phyloP scores from a whole-genome alignment of 2,113 vertebrate genomes.

The Aldabrachelys gigantea region DNA sequence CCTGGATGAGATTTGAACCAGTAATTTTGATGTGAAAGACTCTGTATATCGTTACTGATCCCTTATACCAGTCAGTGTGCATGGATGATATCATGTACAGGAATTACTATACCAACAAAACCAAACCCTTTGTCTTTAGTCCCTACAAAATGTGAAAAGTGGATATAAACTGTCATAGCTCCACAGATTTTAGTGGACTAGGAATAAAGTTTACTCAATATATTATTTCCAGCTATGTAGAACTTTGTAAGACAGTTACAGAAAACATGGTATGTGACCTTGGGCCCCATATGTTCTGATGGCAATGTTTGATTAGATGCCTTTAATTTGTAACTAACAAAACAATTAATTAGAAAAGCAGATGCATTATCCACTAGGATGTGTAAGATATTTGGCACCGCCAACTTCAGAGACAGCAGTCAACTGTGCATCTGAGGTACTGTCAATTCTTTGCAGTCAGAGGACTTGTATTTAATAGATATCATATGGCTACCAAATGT shows the following conservation, averaged over 20 bases:
- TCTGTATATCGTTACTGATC: background rate
- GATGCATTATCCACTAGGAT: conserved; percentile 42
- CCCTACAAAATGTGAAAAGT: background rate
- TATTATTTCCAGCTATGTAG: background rate
- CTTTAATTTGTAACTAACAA: conserved; percentile 16
- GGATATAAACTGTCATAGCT: background rate
- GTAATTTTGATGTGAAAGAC: background rate
- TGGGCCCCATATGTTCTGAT: background rate
- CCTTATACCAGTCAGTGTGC: background rate
- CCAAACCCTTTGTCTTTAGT: background rate
- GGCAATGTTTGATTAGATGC: background rate
- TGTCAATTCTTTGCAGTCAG: conserved; percentile 59
- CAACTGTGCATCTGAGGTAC: too few relatives aligned
- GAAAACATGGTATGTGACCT: background rate
- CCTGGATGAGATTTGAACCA: background rate
- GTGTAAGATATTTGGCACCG: conserved; percentile 47
- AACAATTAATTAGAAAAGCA: conserved; percentile 1
- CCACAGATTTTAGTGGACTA: background rate
- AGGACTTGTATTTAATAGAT: conserved; percentile 70
- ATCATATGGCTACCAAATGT: conserved; percentile 62
- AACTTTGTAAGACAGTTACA: background rate
- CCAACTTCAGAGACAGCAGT: conserved; percentile 37
- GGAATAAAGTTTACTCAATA: background rate
- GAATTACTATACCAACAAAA: background rate
- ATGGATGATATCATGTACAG: background rate